phyloP scores from a whole-genome alignment of 1,140 invertebrate genomes.

The Zaprionus inermis region DNA sequence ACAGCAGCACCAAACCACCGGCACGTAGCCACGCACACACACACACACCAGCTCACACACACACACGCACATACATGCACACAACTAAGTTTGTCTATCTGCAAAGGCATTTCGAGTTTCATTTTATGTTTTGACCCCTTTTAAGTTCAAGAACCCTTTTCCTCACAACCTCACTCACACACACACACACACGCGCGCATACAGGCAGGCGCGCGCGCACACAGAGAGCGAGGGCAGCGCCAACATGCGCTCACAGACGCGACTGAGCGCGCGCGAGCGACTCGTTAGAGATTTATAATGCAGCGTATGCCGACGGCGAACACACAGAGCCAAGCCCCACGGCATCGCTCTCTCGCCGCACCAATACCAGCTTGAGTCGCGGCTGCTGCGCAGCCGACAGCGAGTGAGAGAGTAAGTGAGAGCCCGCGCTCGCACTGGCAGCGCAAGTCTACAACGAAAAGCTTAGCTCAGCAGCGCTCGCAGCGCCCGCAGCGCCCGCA shows the following conservation, averaged over 20 bases:
- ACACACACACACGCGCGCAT: slow-evolving; percentile 21
- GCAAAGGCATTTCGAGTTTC: slow-evolving; percentile 81
- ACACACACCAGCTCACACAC: slow-evolving; percentile 35
- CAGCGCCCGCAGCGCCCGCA: too few species aligned
- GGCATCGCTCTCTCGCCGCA: slow-evolving; percentile 41
- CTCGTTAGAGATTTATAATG: slow-evolving; percentile 69
- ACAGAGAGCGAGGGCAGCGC: slow-evolving; percentile 39
- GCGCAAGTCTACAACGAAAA: slow-evolving; percentile 61
- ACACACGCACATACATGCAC: slow-evolving; percentile 42
- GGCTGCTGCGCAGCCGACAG: slow-evolving; percentile 27
- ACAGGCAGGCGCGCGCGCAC: slow-evolving; percentile 15
- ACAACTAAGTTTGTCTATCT: slow-evolving; percentile 77
- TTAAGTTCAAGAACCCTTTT: slow-evolving; percentile 83
- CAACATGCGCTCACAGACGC: slow-evolving; percentile 53
- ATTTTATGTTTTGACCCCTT: slow-evolving; percentile 83
- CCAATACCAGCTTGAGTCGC: slow-evolving; percentile 31
- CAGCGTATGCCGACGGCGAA: slow-evolving; percentile 42
- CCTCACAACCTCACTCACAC: slow-evolving; percentile 62
- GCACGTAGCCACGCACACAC: slow-evolving; percentile 65
- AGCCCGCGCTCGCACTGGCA: background rate
- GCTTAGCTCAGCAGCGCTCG: slow-evolving; percentile 67
- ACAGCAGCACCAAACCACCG: slow-evolving; percentile 55
- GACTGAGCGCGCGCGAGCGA: slow-evolving; percentile 64
- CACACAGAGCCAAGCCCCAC: slow-evolving; percentile 46
- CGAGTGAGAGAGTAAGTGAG: slow-evolving; percentile 5